Evolutionary conservation across 2,888 invertebrate species (phyloP).

Genomic region (Lasioglossum morio): DNA sequence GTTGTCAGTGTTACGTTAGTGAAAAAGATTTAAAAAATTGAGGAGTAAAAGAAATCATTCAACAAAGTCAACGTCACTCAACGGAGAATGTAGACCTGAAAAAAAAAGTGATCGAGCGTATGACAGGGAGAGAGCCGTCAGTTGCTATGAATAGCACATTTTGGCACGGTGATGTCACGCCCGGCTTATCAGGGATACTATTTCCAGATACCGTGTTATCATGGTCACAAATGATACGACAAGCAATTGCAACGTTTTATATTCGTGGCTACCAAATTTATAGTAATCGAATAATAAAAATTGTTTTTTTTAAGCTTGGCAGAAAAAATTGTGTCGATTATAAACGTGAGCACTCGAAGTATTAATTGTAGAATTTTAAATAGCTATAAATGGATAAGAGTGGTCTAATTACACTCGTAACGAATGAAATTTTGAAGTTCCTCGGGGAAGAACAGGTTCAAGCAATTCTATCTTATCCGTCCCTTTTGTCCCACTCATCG

Average conservation of each 20-base stretch:
- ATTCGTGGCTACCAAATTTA: background rate
- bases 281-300: background rate
- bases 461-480: background rate
- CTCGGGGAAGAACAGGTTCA: background rate
- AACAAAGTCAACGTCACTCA: background rate
- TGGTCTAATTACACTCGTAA: background rate
- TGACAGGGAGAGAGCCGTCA: background rate
- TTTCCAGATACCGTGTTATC: slow-evolving; percentile 25
- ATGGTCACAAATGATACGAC: background rate
- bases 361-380: background rate
- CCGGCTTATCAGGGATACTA: slow-evolving; percentile 24
- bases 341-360: background rate
- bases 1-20: background rate
- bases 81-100: background rate
- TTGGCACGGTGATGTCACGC: slow-evolving; percentile 22
- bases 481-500: background rate
- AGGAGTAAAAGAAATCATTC: background rate
- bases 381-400: background rate
- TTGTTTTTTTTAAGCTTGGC: background rate
- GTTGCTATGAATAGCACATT: slow-evolving; percentile 8
- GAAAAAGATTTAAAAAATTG: background rate
- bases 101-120: background rate
- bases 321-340: too few species aligned
- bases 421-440: background rate
- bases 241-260: background rate